Conservation (phyloP, 2,888 invertebrate genomes). For the Ellobium chinense region DNA sequence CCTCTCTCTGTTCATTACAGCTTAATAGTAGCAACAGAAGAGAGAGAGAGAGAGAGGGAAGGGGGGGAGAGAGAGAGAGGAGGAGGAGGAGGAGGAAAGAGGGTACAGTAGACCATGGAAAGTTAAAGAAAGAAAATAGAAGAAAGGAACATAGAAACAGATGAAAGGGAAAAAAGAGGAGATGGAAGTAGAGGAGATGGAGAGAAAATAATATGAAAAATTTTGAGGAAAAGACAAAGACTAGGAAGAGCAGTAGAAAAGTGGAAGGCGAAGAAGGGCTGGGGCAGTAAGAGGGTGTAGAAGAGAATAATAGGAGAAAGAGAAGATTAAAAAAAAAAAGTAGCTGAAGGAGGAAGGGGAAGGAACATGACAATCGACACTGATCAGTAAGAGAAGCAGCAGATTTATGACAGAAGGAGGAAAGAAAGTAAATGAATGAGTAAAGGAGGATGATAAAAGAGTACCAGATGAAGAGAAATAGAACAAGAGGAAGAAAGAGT, state of each 20-base stretch:
- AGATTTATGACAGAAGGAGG: too few species aligned
- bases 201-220: not conserved
- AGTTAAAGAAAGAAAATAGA: not conserved
- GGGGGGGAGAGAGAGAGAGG: not conserved
- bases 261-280: slow-evolving; percentile 1
- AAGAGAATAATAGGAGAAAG: not conserved
- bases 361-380: too few species aligned
- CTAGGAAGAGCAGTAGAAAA: slow-evolving; percentile 1
- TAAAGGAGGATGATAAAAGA: too few species aligned
- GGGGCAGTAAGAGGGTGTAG: not conserved
- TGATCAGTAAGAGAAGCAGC: too few species aligned
- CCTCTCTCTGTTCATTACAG: too few species aligned
- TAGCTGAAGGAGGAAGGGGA: slow-evolving; percentile 9
- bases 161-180: not conserved
- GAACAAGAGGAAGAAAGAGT: too few species aligned
- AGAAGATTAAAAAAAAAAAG: slow-evolving; percentile 10
- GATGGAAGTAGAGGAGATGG: not conserved
- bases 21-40: too few species aligned
- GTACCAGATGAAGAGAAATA: too few species aligned
- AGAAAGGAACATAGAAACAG: not conserved
- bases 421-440: too few species aligned
- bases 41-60: slow-evolving; percentile 5
- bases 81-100: too few species aligned
- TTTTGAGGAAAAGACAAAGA: not conserved
- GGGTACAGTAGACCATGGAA: not conserved